Conservation (phyloP, 2,113 vertebrate species). For the Mus spicilegus region DNA sequence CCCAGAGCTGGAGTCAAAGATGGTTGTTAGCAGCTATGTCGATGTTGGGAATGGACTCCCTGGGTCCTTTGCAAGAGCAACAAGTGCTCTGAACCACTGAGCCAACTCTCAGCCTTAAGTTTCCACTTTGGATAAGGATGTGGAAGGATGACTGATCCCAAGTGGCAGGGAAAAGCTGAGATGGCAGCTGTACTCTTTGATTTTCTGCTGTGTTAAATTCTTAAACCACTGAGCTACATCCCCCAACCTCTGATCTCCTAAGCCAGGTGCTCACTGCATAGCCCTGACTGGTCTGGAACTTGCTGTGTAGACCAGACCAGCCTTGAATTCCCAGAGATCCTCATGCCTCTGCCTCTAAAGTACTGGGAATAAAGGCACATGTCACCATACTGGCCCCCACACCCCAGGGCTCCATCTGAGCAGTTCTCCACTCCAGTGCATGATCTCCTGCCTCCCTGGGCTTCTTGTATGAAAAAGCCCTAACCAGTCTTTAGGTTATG, state of each 20-base stretch:
- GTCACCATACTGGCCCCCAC: neutral
- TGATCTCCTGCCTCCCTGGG: neutral
- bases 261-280: neutral
- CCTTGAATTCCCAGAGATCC: neutral
- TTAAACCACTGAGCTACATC: neutral
- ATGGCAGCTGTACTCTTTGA: neutral
- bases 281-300: neutral
- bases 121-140: neutral
- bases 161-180: neutral
- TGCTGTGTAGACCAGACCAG: neutral
- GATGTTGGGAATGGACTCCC: neutral
- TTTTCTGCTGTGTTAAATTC: neutral
- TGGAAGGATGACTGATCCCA: neutral
- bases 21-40: neutral
- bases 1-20: neutral
- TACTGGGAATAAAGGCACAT: neutral
- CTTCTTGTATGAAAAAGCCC: neutral
- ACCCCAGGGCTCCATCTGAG: neutral
- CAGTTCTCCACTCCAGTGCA: neutral
- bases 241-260: neutral
- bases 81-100: neutral
- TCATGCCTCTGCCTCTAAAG: neutral
- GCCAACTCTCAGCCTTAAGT: neutral
- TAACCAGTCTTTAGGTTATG: neutral
- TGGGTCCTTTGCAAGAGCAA: neutral